These are phyloP conservation scores for Heteractis magnifica DNA, from an alignment of 92 coral and sea anemone genomes.

Conservation along the genomic window DNA sequence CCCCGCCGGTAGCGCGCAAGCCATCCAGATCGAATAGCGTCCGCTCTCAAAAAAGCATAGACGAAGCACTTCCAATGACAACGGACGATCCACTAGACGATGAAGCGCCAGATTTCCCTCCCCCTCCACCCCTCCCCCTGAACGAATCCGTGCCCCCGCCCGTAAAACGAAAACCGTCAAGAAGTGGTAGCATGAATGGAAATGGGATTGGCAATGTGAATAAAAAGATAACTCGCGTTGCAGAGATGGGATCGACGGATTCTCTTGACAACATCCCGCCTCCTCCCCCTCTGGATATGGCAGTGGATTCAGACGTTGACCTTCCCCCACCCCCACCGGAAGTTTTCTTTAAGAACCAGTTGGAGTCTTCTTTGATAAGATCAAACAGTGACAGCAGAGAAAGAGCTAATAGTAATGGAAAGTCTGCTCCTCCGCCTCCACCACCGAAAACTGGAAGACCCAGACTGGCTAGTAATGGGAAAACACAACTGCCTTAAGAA, in stretches of 20 bases:
- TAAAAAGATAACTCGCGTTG: conserved; percentile 31
- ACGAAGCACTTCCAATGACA: conserved; percentile 26
- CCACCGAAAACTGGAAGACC: conserved; percentile 71
- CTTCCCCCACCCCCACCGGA: conserved; percentile 92
- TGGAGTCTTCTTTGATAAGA: conserved; percentile 45
- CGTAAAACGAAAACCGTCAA: conserved; percentile 35
- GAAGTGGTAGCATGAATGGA: conserved; percentile 49
- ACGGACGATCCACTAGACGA: conserved; percentile 30
- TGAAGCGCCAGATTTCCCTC: conserved; percentile 47
- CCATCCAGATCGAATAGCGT: conserved; percentile 46
- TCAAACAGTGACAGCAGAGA: conserved; percentile 34
- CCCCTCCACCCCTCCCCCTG: conserved; percentile 45
- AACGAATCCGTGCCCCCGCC: conserved; percentile 38
- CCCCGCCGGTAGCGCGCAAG: conserved; percentile 64
- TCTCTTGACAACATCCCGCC: conserved; percentile 61
- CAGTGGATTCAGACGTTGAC: conserved; percentile 59
- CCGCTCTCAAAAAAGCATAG: conserved; percentile 37
- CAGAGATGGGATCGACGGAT: conserved; percentile 46
- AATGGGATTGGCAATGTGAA: conserved; percentile 25
- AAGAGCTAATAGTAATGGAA: conserved; percentile 47
- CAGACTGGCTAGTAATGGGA: conserved; percentile 38
- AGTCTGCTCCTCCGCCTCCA: conserved; percentile 56
- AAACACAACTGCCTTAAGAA: conserved; percentile 6
- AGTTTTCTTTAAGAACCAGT: conserved; percentile 52
- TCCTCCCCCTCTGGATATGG: conserved; percentile 56